Evolutionary conservation across 2,797 vertebrate genomes (phyloP).

Genomic region (Dipus sagitta): DNA sequence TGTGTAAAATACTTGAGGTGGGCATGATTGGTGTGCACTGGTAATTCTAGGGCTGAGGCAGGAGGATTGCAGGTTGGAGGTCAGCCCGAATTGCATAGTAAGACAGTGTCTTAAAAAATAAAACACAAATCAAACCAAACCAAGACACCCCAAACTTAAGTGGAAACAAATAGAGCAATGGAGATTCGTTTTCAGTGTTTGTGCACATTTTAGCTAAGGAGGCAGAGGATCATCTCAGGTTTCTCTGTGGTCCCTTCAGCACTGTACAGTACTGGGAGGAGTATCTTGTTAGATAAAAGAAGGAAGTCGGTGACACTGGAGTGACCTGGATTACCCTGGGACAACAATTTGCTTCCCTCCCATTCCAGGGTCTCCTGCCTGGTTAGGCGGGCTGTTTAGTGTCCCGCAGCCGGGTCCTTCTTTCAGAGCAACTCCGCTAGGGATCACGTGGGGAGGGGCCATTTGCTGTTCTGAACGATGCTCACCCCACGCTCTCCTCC

Average conservation of each 20-base stretch:
- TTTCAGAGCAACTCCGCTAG: neutral
- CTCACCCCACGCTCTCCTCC: slow-evolving; percentile 1
- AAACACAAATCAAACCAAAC: neutral
- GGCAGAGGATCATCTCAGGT: neutral
- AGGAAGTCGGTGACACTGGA: neutral
- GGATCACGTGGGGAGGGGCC: neutral
- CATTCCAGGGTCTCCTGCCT: neutral
- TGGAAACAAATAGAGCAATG: neutral
- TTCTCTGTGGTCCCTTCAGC: neutral
- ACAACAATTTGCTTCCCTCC: neutral
- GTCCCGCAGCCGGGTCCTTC: neutral
- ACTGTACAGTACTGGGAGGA: neutral
- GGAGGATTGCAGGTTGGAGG: neutral
- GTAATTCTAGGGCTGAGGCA: neutral
- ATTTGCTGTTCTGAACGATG: accelerated
- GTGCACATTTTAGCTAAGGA: neutral
- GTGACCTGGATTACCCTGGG: neutral
- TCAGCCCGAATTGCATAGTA: neutral
- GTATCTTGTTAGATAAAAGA: neutral
- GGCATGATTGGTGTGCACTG: neutral
- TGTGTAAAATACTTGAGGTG: neutral
- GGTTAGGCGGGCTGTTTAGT: accelerated
- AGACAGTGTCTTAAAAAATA: neutral
- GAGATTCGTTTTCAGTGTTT: neutral
- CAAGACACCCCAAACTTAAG: neutral